Conservation (phyloP, 2,113 vertebrate genomes). For the Labeo catla region DNA sequence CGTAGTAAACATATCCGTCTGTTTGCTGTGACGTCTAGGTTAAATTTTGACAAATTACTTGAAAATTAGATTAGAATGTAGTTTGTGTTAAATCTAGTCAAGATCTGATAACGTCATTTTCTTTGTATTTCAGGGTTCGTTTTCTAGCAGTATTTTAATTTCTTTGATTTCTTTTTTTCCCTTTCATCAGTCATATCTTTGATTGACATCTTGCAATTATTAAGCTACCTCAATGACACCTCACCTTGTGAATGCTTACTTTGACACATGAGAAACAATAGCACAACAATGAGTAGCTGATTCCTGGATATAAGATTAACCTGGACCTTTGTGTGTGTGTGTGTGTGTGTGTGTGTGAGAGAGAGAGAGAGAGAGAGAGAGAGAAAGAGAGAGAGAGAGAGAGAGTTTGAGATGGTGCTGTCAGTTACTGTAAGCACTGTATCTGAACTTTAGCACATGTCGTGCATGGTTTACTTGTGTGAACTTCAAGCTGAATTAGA, state of each 20-base stretch:
- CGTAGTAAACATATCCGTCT: background rate
- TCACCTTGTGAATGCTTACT: constrained; percentile 35
- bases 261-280: constrained; percentile 27
- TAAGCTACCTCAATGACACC: constrained; percentile 19
- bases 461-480: background rate
- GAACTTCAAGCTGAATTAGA: background rate
- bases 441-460: constrained; percentile 8
- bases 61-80: background rate
- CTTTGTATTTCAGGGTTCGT: background rate
- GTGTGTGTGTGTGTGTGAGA: constrained; percentile 17
- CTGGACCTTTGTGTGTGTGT: constrained; percentile 8
- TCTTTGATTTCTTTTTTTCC: background rate
- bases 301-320: constrained; percentile 26
- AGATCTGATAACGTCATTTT: background rate
- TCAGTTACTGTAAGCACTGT: constrained; percentile 26
- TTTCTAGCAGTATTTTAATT: background rate
- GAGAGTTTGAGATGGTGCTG: background rate
- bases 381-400: background rate
- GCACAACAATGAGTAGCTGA: constrained; percentile 36
- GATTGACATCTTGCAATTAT: constrained; percentile 38
- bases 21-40: background rate
- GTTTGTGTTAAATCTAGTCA: background rate
- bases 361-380: too few species aligned
- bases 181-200: constrained; percentile 18
- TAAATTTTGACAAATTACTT: background rate